A percentile compares a stretch with the other conserved stretches of the same genome.
phyloP scores from a whole-genome alignment of 2,797 vertebrate species.

The Lepus townsendii region DNA sequence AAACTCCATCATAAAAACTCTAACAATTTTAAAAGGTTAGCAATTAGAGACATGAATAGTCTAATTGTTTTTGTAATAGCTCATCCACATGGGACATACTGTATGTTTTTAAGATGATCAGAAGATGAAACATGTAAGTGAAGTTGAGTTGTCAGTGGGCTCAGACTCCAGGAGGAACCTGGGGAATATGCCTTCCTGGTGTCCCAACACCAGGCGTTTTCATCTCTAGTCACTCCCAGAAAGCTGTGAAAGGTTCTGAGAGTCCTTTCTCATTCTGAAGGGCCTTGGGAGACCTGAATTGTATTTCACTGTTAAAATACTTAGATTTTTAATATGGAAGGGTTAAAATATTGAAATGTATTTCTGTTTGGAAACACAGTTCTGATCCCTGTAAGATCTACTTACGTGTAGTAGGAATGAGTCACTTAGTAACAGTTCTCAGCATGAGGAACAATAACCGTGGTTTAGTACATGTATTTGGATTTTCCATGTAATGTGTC shows the following conservation, averaged over 20 bases:
- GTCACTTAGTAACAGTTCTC: not conserved
- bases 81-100: not conserved
- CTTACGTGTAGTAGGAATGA: not conserved
- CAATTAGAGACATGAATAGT: not conserved
- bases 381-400: not conserved
- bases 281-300: not conserved
- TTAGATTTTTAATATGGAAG: not conserved
- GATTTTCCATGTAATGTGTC: not conserved
- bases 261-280: not conserved
- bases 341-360: not conserved
- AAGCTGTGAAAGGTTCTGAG: not conserved
- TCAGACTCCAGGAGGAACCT: not conserved
- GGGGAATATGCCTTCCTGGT: not conserved
- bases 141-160: not conserved
- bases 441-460: not conserved
- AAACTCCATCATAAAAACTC: slow-evolving; percentile 8
- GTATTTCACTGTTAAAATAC: not conserved
- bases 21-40: slow-evolving; percentile 13
- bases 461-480: not conserved
- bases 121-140: not conserved
- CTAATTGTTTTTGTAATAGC: slow-evolving; percentile 13
- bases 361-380: not conserved
- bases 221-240: not conserved
- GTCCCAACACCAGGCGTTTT: not conserved
- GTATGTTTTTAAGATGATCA: not conserved